Evolutionary conservation across 2,113 vertebrate species (phyloP).

Genomic region (Paradoxurus hermaphroditus): DNA sequence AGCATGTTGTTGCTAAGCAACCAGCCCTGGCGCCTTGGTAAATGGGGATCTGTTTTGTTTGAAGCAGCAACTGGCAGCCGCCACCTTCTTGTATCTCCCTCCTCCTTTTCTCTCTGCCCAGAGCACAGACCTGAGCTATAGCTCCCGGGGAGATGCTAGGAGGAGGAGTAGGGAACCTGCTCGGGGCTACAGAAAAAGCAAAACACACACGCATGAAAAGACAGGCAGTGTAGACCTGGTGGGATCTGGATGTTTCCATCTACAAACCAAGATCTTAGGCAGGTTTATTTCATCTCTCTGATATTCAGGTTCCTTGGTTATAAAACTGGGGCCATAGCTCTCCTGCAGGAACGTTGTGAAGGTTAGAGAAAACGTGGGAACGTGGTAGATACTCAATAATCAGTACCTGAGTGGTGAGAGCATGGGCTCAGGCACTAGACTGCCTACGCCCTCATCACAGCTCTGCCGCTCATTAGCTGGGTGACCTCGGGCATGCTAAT

Average conservation of each 20-base stretch:
- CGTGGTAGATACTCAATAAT: background rate
- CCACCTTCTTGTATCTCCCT: constrained; percentile 26
- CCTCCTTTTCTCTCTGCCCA: background rate
- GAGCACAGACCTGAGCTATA: background rate
- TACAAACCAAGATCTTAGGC: background rate
- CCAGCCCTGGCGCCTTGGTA: constrained; percentile 36
- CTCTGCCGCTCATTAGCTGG: background rate
- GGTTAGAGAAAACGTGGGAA: background rate
- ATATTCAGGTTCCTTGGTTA: background rate
- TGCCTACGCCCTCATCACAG: background rate
- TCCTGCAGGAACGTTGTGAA: background rate
- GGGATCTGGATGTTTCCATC: background rate
- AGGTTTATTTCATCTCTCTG: background rate
- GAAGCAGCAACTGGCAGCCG: constrained; percentile 52
- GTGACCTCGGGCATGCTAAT: background rate
- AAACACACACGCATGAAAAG: background rate
- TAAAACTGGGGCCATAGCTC: background rate
- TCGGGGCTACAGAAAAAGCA: background rate
- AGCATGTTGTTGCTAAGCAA: constrained; percentile 67
- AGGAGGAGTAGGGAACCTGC: background rate
- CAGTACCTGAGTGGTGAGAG: background rate
- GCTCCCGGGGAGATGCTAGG: background rate
- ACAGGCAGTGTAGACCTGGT: background rate
- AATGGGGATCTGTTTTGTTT: constrained; percentile 51
- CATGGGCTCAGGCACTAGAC: background rate